Conservation (phyloP, 2,888 invertebrate species). For the Clanis bilineata region DNA sequence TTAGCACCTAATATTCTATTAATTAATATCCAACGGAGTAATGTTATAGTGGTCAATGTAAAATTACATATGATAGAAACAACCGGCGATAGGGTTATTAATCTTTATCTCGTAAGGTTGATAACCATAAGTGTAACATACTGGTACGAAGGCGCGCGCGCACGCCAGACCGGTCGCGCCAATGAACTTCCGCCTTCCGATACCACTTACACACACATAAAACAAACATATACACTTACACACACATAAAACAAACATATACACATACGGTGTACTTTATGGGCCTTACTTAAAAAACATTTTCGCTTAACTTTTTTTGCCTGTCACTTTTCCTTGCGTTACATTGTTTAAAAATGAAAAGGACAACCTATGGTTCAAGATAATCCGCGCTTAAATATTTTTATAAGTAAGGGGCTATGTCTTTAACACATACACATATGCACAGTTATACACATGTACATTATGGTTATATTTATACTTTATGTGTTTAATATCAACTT, state of each 20-base stretch:
- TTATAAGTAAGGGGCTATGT: too few species aligned
- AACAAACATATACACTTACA: neutral
- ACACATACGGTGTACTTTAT: too few species aligned
- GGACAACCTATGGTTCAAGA: too few species aligned
- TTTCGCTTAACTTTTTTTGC: too few species aligned
- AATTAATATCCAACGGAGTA: neutral
- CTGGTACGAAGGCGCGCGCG: constrained; percentile 33
- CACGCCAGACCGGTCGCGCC: constrained; percentile 44
- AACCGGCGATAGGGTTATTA: neutral
- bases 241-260: too few species aligned
- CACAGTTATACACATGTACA: neutral
- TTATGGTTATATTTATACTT: neutral
- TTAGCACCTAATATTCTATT: too few species aligned
- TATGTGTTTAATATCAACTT: neutral
- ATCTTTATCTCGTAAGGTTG: neutral
- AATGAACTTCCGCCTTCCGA: constrained; percentile 67
- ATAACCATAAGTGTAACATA: constrained; percentile 28
- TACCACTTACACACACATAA: constrained; percentile 26
- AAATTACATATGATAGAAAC: too few species aligned
- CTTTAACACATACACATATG: neutral
- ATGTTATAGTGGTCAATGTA: too few species aligned
- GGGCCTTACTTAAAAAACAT: too few species aligned
- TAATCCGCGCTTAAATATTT: too few species aligned
- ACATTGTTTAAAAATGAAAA: too few species aligned
- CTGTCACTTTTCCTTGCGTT: too few species aligned